phyloP scores from a whole-genome alignment of 2,888 invertebrate genomes.

The Cryptus viduatorius region DNA sequence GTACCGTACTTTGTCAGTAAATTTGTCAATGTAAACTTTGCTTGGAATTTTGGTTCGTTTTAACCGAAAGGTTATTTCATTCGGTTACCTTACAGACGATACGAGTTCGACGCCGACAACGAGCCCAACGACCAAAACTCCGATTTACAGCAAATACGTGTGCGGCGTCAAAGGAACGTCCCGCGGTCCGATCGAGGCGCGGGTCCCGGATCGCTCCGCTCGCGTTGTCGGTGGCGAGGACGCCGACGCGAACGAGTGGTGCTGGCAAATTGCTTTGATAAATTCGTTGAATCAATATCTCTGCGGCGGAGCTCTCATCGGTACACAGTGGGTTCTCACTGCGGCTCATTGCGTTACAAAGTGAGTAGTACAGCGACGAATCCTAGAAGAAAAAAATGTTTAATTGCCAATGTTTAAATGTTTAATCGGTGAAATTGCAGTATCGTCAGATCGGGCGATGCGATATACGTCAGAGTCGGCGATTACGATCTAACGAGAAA shows the following conservation, averaged over 20 bases:
- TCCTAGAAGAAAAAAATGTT: too few relatives aligned
- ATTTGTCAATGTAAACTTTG: neutral
- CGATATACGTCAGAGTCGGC: slow-evolving; percentile 96
- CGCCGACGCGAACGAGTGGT: slow-evolving; percentile 96
- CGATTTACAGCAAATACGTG: slow-evolving; percentile 95
- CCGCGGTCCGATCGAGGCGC: slow-evolving; percentile 84
- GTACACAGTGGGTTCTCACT: slow-evolving; percentile 97
- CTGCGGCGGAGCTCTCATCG: slow-evolving; percentile 96
- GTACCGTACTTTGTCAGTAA: slow-evolving; percentile 78
- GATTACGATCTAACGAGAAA: slow-evolving; percentile 96
- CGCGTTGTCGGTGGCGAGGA: slow-evolving; percentile 96
- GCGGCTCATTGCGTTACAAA: slow-evolving; percentile 98
- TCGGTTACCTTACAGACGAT: slow-evolving; percentile 77
- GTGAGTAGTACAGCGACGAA: slow-evolving; percentile 89
- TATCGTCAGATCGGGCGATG: slow-evolving; percentile 97
- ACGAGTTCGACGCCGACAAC: slow-evolving; percentile 84
- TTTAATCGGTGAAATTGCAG: slow-evolving; percentile 87
- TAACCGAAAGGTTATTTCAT: too few relatives aligned
- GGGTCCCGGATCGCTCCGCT: slow-evolving; percentile 80
- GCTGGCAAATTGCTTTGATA: slow-evolving; percentile 97
- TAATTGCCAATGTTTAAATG: too few relatives aligned
- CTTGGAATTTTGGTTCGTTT: too few relatives aligned
- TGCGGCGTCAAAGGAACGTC: slow-evolving; percentile 96
- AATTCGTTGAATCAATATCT: slow-evolving; percentile 97
- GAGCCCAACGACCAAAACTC: slow-evolving; percentile 88